Evolutionary conservation across 2,113 vertebrate species (phyloP), one percentile per base, ranked within the genome.

Genomic region (Castor canadensis): DNA sequence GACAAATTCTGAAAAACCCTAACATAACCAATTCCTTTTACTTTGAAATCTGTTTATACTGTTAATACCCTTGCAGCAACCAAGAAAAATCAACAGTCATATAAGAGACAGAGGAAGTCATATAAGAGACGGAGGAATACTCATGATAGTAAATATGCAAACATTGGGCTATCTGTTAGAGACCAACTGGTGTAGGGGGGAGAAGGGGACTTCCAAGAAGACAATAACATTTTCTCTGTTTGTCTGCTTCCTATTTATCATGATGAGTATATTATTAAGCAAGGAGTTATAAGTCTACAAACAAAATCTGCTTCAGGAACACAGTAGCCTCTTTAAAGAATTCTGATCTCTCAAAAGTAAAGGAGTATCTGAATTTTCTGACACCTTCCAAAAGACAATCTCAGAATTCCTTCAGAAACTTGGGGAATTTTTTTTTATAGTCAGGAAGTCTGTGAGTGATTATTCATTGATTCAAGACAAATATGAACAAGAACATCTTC

Each of bases 1-100:
- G 9, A 4, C 26, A 82, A 38, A 81, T 97, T 96, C 92, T 96
- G 95, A 81, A 97, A 96, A 67, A 76, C 35, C 66, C 7, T 73
- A 93, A 81, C 45, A 83, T 35, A 89, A 73, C 35, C 40, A 83
- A 88, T 15, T 62, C 35, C 76, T 96, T 91, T 91, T 87, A 17
- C 56, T 77, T 75, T 28, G 49, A 56, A 49, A 79, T 71, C 16
- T 66, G 84, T 76, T 93, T 96, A 86, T 79, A 97, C 35, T 89
- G 90, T 94, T 71, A 95, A 76, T 87, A 82, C 30, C 15, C 86
- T 92, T 69, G n/a, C 16, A 97, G 15, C 38, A 87, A 3, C 71
- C 69, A 89, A 95, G 32, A 94, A 75, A n/a, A 88, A 95, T n/a
- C 43, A 81, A 88, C 22, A 56, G 4, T 93, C 11, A 89, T 11